Conservation (phyloP, 2,888 invertebrate genomes). For the Dryobotodes eremita region DNA sequence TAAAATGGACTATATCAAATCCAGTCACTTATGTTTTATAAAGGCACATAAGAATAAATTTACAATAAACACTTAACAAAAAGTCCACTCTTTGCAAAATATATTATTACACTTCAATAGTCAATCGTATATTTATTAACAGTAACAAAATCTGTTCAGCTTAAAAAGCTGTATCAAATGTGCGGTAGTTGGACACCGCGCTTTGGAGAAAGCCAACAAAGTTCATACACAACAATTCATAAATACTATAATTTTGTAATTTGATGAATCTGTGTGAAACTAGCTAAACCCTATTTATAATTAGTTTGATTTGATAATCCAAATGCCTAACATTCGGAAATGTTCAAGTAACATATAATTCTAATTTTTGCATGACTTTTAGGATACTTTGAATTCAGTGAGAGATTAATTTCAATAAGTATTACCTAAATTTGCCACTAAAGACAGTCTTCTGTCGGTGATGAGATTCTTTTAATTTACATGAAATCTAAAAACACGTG, state of each 20-base stretch:
- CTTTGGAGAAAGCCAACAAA: constrained; percentile 67
- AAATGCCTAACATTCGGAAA: constrained; percentile 51
- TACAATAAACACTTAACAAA: constrained; percentile 83
- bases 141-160: constrained; percentile 64
- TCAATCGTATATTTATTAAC: constrained; percentile 51
- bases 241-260: constrained; percentile 47
- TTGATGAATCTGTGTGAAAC: constrained; percentile 61
- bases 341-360: constrained; percentile 42
- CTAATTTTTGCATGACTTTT: constrained; percentile 60
- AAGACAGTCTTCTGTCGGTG: constrained; percentile 77
- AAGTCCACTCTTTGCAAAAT: constrained; percentile 79
- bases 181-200: constrained; percentile 57
- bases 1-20: constrained; percentile 86
- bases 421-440: constrained; percentile 80
- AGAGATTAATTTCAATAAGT: constrained; percentile 74
- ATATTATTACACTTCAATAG: constrained; percentile 70
- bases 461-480: constrained; percentile 73
- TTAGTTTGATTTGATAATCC: constrained; percentile 55
- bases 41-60: constrained; percentile 89
- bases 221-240: constrained; percentile 62
- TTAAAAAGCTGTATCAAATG: constrained; percentile 66
- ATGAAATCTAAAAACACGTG: constrained; percentile 67
- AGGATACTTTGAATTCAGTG: constrained; percentile 68
- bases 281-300: constrained; percentile 58
- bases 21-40: constrained; percentile 86